Base-by-base conservation (phyloP, 2,113 vertebrate genomes). In the Synchiropus splendidus region DNA sequence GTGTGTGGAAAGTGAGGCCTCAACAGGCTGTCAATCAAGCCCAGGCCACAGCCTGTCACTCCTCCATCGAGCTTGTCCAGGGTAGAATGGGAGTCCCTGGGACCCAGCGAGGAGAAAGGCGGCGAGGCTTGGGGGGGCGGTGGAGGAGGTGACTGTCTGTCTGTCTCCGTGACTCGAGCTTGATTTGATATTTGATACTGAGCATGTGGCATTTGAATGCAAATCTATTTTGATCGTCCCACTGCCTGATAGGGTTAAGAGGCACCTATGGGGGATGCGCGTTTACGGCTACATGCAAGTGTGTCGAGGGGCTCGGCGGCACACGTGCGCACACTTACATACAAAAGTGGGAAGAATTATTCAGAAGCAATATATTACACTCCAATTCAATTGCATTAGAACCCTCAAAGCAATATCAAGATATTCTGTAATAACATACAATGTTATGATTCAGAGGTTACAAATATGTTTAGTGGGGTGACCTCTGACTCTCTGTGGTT, bases 371-470 rank as follows among this genome's bases (percentile, higher is more conserved):
- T 83, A 70, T 85, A 85, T 87, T 86, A 83, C 85, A 84, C 82
- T 74, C 83, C 90, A 90, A 89, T 90, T 89, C 89, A 89, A 89
- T 88, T 78, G 86, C 89, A 91, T 91, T 81, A 58, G 54, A 33
- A 16, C 14, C 82, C 88, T 85, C 83, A 88, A 84, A 87, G 86
- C 88, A 89, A 90, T 90, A 89, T 86, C 86, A 85, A 85, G 35
- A 48, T 84, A 89, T 90, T 82, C 79, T 72, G 48, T 84, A 83
- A 85, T 82, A 89, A 87, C 85, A 83, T 87, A 86, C 84, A 87
- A 88, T 82, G 80, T 86, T 88, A 91, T 84, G 82, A 90, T 88
- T 90, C 86, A 87, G 80, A 50, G 78, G 54, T 75, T 82, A 84
- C 67, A 78, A 82, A 77, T 85, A 64, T 42, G 45, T 52, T 73